Percentiles rank a stretch among this genome's conserved stretches.
Conservation (phyloP, 2,797 vertebrate species). For the Falco cherrug region DNA sequence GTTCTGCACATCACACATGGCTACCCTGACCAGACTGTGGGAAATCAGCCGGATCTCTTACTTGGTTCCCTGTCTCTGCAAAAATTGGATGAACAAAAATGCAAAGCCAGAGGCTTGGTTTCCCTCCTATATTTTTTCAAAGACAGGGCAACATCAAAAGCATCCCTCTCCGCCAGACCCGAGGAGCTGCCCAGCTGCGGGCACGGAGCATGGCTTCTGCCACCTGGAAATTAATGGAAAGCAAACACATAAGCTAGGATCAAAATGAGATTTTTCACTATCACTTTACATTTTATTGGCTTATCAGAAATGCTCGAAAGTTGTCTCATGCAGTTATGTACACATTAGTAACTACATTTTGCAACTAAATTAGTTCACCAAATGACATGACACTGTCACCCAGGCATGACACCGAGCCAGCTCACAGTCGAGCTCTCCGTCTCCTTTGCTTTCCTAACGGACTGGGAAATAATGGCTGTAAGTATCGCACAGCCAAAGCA, state of each 20-base stretch:
- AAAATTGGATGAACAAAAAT: background rate
- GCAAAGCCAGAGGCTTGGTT: background rate
- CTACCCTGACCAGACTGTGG: fast-evolving
- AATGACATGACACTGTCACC: background rate
- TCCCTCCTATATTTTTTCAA: background rate
- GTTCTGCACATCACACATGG: fast-evolving
- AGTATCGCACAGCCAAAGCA: background rate
- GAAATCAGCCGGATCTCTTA: background rate
- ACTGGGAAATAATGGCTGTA: background rate
- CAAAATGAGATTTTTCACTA: background rate
- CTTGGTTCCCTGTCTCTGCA: background rate
- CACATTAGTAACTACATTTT: background rate
- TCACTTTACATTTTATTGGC: background rate
- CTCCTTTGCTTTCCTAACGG: background rate
- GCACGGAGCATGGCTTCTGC: background rate
- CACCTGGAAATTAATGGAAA: background rate
- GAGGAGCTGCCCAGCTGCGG: background rate
- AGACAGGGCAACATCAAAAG: too few species aligned
- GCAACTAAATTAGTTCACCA: background rate
- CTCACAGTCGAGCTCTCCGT: fast-evolving
- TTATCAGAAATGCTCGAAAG: background rate
- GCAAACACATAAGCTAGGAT: background rate
- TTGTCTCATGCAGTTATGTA: background rate
- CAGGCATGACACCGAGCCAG: background rate
- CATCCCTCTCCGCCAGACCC: fast-evolving